These are phyloP conservation scores for Epinotia nisella DNA, from an alignment of 2,888 invertebrate genomes.

Conservation along the genomic window DNA sequence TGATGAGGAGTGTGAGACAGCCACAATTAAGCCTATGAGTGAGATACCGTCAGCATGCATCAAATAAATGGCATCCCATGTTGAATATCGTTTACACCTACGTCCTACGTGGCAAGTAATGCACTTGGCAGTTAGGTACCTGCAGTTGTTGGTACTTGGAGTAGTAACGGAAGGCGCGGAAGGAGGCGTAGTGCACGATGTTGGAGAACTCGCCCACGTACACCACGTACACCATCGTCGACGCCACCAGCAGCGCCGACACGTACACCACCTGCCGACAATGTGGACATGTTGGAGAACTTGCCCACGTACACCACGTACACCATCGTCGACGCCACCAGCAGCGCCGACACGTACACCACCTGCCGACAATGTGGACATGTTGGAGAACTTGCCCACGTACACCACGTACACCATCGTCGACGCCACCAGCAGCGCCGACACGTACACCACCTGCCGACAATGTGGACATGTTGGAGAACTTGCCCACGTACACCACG, in stretches of 20 bases:
- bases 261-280: slow-evolving; percentile 67
- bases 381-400: slow-evolving; percentile 72
- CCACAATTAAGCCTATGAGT: too few relatives aligned
- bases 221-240: slow-evolving; percentile 70
- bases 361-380: slow-evolving; percentile 56
- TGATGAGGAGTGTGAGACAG: too few relatives aligned
- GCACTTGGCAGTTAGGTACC: slow-evolving; percentile 50
- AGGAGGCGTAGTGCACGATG: slow-evolving; percentile 72
- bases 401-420: slow-evolving; percentile 71
- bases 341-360: slow-evolving; percentile 64
- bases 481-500: slow-evolving; percentile 75
- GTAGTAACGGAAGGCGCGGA: slow-evolving; percentile 69
- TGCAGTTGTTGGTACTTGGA: slow-evolving; percentile 69
- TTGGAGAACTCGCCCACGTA: slow-evolving; percentile 77
- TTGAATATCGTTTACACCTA: too few relatives aligned
- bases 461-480: slow-evolving; percentile 55
- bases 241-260: slow-evolving; percentile 63
- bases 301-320: slow-evolving; percentile 76
- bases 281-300: slow-evolving; percentile 58
- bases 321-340: slow-evolving; percentile 68
- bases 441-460: slow-evolving; percentile 68
- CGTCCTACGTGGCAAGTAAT: too few relatives aligned
- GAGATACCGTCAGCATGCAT: too few relatives aligned
- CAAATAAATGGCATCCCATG: too few relatives aligned
- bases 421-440: slow-evolving; percentile 65